Percentiles rank a stretch among this genome's conserved stretches.
Evolutionary conservation across 2,888 invertebrate genomes (phyloP).

Genomic region (Microchrysa polita): DNA sequence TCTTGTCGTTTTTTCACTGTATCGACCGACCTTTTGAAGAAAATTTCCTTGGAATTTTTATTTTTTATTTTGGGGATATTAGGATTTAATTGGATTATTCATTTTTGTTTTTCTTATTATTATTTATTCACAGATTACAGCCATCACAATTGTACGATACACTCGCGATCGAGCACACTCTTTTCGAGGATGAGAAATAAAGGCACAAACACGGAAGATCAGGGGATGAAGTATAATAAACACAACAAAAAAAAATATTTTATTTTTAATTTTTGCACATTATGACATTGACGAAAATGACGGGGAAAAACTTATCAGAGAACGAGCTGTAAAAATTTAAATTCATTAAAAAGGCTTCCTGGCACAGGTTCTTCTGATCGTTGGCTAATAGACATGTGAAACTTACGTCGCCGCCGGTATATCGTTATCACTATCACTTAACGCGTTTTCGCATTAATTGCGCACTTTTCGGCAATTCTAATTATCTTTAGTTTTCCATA

Average conservation of each 20-base stretch:
- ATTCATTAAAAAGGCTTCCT: background rate
- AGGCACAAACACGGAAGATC: no score
- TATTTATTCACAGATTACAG: no score
- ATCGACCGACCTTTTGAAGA: background rate
- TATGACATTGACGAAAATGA: no score
- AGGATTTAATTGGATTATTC: background rate
- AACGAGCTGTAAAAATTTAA: conserved; percentile 1
- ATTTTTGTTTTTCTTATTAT: no score
- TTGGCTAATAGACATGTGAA: no score
- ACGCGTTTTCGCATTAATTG: conserved; percentile 27
- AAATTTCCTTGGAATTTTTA: background rate
- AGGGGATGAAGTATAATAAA: no score
- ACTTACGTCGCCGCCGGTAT: background rate
- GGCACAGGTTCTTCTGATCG: background rate
- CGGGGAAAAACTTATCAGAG: background rate
- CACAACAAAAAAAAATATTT: no score
- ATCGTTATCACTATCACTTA: background rate
- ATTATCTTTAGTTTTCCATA: no score
- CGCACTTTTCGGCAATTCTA: conserved; percentile 15
- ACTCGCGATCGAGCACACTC: background rate
- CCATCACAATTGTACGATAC: no score
- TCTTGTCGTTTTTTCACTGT: conserved; percentile 1
- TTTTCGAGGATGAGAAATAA: background rate
- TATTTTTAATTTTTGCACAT: background rate
- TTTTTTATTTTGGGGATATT: background rate